phyloP scores from a whole-genome alignment of 92 coral and sea anemone genomes.

The Paramuricea clavata region DNA sequence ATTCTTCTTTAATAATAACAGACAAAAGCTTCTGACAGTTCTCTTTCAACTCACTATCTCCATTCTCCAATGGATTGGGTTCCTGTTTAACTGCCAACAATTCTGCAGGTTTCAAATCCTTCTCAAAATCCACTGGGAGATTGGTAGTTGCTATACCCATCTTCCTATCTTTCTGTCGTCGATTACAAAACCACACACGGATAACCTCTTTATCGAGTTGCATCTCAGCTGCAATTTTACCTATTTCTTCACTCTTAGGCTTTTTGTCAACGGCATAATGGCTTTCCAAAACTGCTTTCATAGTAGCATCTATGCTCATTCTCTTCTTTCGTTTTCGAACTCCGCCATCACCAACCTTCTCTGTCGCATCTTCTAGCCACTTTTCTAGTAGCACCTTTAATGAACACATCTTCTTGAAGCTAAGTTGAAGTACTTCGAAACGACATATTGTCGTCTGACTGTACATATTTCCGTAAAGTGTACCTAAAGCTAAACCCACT shows the following conservation, averaged over 20 bases:
- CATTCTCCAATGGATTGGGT: neutral
- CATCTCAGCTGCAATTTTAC: constrained; percentile 82
- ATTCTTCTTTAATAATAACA: neutral
- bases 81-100: neutral
- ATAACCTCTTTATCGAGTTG: constrained; percentile 96
- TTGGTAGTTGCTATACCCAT: constrained; percentile 22
- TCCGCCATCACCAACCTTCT: constrained; percentile 36
- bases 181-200: constrained; percentile 94
- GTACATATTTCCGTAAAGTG: constrained; percentile 73
- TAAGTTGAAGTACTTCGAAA: constrained; percentile 84
- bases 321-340: constrained; percentile 78
- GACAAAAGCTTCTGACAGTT: neutral
- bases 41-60: neutral
- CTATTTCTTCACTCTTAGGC: constrained; percentile 87
- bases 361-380: constrained; percentile 77
- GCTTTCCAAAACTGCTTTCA: constrained; percentile 86
- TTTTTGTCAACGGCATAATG: constrained; percentile 88
- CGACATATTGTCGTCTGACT: constrained; percentile 88
- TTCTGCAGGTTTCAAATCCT: neutral
- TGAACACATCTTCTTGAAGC: constrained; percentile 84
- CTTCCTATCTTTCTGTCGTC: constrained; percentile 88
- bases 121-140: neutral
- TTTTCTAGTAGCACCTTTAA: constrained; percentile 74
- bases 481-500: constrained; percentile 82
- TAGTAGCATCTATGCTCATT: constrained; percentile 87